Conservation (phyloP, 2,113 vertebrate genomes). For the Plecotus auritus region DNA sequence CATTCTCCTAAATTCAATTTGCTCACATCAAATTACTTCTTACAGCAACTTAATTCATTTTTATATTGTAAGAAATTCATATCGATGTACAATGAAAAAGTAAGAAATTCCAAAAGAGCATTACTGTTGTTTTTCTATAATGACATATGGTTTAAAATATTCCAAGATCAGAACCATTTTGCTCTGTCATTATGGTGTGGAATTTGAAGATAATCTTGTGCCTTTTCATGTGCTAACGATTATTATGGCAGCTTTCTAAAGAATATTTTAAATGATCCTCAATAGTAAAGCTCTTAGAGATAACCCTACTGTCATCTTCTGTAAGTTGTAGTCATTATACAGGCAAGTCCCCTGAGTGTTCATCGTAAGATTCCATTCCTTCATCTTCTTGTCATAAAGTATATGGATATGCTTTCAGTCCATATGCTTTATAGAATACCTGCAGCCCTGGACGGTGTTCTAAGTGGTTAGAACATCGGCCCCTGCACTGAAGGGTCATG, state of each 20-base stretch:
- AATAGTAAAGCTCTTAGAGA: not conserved
- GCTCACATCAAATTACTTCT: conserved; percentile 22
- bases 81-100: not conserved
- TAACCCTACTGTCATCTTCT: not conserved
- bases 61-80: conserved; percentile 36
- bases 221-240: not conserved
- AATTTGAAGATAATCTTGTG: not conserved
- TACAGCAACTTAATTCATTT: conserved; percentile 23
- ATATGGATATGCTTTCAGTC: not conserved
- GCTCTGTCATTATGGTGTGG: not conserved
- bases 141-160: conserved; percentile 26
- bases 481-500: too few relatives aligned
- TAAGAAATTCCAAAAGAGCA: not conserved
- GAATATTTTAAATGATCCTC: not conserved
- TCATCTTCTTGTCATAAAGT: not conserved
- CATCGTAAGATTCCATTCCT: not conserved
- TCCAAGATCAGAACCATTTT: conserved; percentile 21
- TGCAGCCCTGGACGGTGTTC: not conserved
- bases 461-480: too few relatives aligned
- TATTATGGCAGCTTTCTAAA: not conserved
- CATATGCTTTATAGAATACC: not conserved
- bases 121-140: not conserved
- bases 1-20: conserved; percentile 48
- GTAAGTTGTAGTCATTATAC: not conserved
- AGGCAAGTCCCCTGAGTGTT: not conserved